These are phyloP conservation scores for Nemotelus pantherinus DNA, from an alignment of 2,888 invertebrate species.

Conservation along the genomic window DNA sequence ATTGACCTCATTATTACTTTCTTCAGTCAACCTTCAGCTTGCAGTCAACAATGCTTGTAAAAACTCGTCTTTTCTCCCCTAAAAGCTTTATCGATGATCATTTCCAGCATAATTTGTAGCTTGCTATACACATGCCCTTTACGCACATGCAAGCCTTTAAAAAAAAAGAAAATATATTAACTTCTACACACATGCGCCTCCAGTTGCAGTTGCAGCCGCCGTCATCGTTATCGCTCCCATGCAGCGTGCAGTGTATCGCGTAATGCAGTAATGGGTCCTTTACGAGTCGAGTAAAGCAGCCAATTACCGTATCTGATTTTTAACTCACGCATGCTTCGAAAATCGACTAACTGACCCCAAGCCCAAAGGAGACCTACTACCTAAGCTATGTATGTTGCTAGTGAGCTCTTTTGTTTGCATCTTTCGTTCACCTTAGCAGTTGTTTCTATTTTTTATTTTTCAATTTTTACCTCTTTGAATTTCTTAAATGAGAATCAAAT, in stretches of 20 bases:
- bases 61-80: background rate
- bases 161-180: background rate
- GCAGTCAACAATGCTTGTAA: too few relatives aligned
- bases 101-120: constrained; percentile 55
- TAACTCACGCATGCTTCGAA: constrained; percentile 53
- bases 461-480: background rate
- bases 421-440: too few relatives aligned
- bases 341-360: constrained; percentile 34
- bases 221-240: constrained; percentile 15
- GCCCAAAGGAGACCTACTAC: too few relatives aligned
- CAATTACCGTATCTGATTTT: constrained; percentile 55
- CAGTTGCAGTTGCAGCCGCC: background rate
- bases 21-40: too few relatives aligned
- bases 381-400: too few relatives aligned
- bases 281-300: constrained; percentile 40
- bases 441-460: too few relatives aligned
- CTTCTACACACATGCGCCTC: too few relatives aligned
- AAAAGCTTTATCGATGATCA: constrained; percentile 51
- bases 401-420: too few relatives aligned
- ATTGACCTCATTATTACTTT: too few relatives aligned
- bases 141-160: constrained; percentile 19
- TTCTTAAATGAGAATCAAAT: background rate
- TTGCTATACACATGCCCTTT: constrained; percentile 55
- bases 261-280: constrained; percentile 32
- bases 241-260: constrained; percentile 18